phyloP scores from a whole-genome alignment of 2,113 vertebrate genomes.

The Rhombomys opimus region DNA sequence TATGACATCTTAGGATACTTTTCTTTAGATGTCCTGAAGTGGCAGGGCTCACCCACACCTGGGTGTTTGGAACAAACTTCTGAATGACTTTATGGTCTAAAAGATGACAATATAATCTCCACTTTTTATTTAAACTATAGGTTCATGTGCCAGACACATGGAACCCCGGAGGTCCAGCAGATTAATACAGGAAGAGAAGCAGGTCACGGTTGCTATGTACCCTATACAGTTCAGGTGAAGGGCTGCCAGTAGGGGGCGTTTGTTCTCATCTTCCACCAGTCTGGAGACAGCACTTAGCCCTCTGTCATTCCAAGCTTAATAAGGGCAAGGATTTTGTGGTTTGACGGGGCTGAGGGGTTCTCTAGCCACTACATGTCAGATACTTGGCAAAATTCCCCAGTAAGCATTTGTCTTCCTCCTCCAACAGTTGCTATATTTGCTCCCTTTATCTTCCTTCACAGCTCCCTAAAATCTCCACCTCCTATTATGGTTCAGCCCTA shows the following conservation, averaged over 20 bases:
- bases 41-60: not conserved
- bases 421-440: not conserved
- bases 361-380: not conserved
- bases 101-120: not conserved
- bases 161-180: not conserved
- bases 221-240: not conserved
- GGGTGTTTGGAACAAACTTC: not conserved
- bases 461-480: not conserved
- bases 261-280: not conserved
- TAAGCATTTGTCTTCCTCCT: not conserved
- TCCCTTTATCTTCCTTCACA: not conserved
- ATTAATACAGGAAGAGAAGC: not conserved
- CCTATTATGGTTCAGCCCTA: not conserved
- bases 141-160: not conserved
- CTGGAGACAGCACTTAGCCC: not conserved
- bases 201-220: not conserved
- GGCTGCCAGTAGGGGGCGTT: not conserved
- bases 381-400: not conserved
- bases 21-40: not conserved
- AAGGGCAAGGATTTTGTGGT: not conserved
- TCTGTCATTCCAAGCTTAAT: not conserved
- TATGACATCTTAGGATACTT: not conserved
- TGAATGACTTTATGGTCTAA: not conserved
- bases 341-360: not conserved
- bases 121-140: not conserved